These are phyloP conservation scores for Oopsacas minuta DNA, from an alignment of 37 sponge, comb jelly and placozoan genomes.

Conservation along the genomic window DNA sequence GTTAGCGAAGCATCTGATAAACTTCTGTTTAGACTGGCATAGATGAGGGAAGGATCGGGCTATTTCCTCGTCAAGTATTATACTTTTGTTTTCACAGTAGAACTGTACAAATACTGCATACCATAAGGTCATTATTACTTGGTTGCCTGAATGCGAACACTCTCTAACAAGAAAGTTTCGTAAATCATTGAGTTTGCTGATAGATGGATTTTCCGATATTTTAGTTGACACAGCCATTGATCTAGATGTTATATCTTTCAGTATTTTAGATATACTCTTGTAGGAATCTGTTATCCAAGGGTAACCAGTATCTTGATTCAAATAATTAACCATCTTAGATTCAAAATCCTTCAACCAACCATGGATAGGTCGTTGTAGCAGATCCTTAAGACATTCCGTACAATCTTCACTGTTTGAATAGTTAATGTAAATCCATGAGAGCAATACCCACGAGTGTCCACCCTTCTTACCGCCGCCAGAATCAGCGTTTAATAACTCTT, in stretches of 20 bases:
- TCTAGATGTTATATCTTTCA: background rate
- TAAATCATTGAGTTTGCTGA: background rate
- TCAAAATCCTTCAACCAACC: background rate
- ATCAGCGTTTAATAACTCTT: background rate
- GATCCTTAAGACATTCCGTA: background rate
- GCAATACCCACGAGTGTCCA: background rate
- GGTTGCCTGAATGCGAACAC: background rate
- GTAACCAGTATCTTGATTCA: background rate
- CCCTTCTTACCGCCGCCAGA: background rate
- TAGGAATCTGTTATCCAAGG: background rate
- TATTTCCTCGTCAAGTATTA: background rate
- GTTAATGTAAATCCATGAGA: background rate
- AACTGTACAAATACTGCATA: background rate
- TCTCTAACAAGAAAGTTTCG: background rate
- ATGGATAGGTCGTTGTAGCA: background rate
- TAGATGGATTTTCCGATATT: background rate
- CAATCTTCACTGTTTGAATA: background rate
- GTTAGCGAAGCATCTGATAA: background rate
- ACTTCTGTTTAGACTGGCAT: background rate
- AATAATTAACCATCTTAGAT: background rate
- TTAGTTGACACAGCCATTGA: background rate
- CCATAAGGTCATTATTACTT: background rate
- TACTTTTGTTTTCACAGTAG: background rate
- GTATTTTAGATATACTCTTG: background rate
- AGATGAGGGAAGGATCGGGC: background rate